Conservation (phyloP, 2,888 invertebrate genomes). For the Cremastobaeus sp. region DNA sequence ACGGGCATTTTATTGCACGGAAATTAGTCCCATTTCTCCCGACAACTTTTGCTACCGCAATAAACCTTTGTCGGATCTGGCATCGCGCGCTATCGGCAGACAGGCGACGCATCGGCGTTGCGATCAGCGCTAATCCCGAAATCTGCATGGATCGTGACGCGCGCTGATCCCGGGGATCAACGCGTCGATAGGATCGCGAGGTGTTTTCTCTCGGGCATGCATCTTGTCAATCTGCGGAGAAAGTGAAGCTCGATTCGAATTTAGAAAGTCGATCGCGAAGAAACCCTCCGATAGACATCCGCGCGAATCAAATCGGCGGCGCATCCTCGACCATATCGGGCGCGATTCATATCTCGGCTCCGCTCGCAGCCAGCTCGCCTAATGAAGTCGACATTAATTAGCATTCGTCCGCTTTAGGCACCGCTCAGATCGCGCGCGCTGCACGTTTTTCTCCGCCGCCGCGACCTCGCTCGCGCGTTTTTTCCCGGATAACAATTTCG, state of each 20-base stretch:
- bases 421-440: slow-evolving; percentile 17
- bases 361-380: slow-evolving; percentile 11
- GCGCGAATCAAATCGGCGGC: slow-evolving; percentile 14
- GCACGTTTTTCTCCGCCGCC: neutral
- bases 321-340: slow-evolving; percentile 27
- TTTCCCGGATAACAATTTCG: slow-evolving; percentile 10
- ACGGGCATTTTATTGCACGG: slow-evolving; percentile 31
- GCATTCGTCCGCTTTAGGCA: slow-evolving; percentile 33
- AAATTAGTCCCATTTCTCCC: slow-evolving; percentile 13
- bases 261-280: slow-evolving; percentile 73
- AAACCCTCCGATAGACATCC: slow-evolving; percentile 10
- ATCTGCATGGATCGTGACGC: slow-evolving; percentile 15
- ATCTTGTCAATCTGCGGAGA: slow-evolving; percentile 66
- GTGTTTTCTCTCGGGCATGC: slow-evolving; percentile 36
- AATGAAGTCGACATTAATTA: slow-evolving; percentile 49
- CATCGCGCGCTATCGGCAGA: neutral
- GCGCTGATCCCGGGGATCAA: slow-evolving; percentile 18
- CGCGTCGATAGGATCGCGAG: slow-evolving; percentile 10
- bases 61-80: neutral
- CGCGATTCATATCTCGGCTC: slow-evolving; percentile 4
- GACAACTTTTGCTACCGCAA: slow-evolving; percentile 8
- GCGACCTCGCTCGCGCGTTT: slow-evolving; percentile 6
- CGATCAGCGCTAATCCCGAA: slow-evolving; percentile 6
- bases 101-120: neutral
- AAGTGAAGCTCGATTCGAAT: slow-evolving; percentile 74